A percentile compares a stretch with the other conserved stretches of the same genome.
Conservation (phyloP, 2,888 invertebrate genomes). For the Drosophila paranaensis region DNA sequence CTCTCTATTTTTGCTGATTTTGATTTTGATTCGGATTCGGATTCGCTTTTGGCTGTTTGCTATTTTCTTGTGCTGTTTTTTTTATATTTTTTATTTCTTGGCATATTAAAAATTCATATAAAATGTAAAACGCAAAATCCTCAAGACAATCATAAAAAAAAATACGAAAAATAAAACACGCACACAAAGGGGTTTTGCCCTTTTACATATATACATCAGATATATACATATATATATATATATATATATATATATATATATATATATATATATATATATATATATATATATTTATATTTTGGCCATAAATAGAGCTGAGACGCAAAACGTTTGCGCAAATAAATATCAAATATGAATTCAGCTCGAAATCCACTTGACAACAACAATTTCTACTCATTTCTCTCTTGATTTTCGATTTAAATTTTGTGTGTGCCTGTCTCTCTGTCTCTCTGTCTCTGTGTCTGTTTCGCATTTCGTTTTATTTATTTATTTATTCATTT, state of each 20-base stretch:
- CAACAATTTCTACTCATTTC: conserved; percentile 10
- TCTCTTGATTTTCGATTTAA: conserved; percentile 19
- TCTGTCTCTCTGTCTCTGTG: neutral
- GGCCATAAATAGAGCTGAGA: conserved; percentile 44
- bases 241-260: neutral
- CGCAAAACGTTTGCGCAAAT: conserved; percentile 65
- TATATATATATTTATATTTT: conserved; percentile 14
- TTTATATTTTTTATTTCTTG: conserved; percentile 29
- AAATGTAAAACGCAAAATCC: conserved; percentile 78
- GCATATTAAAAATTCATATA: conserved; percentile 79
- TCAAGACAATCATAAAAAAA: conserved; percentile 78
- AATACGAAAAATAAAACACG: conserved; percentile 38
- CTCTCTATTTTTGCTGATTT: conserved; percentile 26
- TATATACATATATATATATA: neutral
- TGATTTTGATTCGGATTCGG: conserved; percentile 68
- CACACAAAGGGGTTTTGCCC: conserved; percentile 11
- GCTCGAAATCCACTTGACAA: conserved; percentile 40
- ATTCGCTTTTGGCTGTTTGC: conserved; percentile 77
- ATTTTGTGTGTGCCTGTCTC: conserved; percentile 5
- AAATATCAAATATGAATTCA: conserved; percentile 69
- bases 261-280: neutral
- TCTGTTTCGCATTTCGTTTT: conserved; percentile 14
- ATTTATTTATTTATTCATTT: conserved; percentile 45
- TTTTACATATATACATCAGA: neutral
- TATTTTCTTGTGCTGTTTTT: conserved; percentile 45